phyloP scores from a whole-genome alignment of 2,888 invertebrate species.

The Eupithecia tripunctaria region DNA sequence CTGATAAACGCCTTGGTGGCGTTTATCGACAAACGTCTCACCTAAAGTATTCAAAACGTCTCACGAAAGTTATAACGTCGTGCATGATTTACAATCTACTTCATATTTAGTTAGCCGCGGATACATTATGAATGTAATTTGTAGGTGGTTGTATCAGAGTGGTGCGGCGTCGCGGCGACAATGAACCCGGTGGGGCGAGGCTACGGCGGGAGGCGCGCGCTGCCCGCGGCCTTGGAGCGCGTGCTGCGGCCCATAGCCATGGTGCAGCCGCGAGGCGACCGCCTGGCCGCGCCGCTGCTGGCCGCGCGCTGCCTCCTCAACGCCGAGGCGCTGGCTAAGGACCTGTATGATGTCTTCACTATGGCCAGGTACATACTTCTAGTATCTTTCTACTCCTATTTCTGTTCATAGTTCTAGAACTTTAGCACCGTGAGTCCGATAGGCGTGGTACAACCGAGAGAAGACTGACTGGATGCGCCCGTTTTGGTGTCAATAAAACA shows the following conservation, averaged over 20 bases:
- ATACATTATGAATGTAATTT: not conserved
- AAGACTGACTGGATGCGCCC: too few species aligned
- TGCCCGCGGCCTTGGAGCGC: conserved; percentile 97
- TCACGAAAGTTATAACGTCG: too few species aligned
- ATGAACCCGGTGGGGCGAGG: conserved; percentile 98
- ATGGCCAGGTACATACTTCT: conserved; percentile 88
- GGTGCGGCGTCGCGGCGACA: conserved; percentile 98
- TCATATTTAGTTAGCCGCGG: too few species aligned
- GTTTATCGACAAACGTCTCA: too few species aligned
- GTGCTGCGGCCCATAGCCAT: conserved; percentile 98
- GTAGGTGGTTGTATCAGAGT: conserved; percentile 91
- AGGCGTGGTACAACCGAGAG: too few species aligned
- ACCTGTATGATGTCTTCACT: conserved; percentile 94
- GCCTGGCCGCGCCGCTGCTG: conserved; percentile 94
- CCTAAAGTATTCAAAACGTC: too few species aligned
- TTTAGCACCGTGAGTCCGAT: not conserved
- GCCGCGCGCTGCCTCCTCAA: conserved; percentile 94
- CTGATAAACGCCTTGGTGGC: too few species aligned
- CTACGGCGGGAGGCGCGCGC: conserved; percentile 96
- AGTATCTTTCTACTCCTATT: not conserved
- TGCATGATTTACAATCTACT: too few species aligned
- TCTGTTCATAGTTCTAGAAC: not conserved
- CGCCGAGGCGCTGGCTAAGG: conserved; percentile 90
- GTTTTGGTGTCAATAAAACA: too few species aligned
- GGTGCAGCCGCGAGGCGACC: conserved; percentile 89